Evolutionary conservation across 2,888 invertebrate species (phyloP).

Genomic region (Lamellibrachia satsuma): DNA sequence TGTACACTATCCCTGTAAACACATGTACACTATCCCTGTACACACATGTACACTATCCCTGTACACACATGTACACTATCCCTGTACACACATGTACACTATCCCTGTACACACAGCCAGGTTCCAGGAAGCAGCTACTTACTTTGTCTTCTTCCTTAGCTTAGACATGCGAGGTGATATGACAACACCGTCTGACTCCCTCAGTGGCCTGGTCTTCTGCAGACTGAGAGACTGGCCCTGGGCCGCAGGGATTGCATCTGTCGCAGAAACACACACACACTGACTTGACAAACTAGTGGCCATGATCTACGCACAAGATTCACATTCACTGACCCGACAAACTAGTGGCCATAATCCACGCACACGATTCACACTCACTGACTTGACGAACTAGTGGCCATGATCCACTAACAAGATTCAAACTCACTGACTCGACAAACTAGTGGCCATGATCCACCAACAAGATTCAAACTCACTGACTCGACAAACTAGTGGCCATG

Average conservation of each 20-base stretch:
- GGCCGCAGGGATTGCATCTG: constrained; percentile 55
- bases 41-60: not conserved
- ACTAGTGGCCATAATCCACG: no score
- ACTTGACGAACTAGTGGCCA: no score
- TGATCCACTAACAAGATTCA: no score
- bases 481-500: no score
- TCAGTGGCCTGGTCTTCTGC: constrained; percentile 51
- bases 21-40: not conserved
- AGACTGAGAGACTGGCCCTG: constrained; percentile 52
- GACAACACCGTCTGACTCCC: constrained; percentile 59
- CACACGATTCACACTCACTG: no score
- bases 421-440: no score
- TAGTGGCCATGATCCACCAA: no score
- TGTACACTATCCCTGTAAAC: not conserved
- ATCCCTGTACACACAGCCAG: not conserved
- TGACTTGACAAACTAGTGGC: not conserved
- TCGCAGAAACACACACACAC: not conserved
- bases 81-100: not conserved
- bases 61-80: not conserved
- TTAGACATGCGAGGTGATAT: constrained; percentile 74
- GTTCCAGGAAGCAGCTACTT: constrained; percentile 31
- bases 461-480: no score
- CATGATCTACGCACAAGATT: no score
- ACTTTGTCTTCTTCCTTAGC: constrained; percentile 52
- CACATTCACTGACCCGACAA: no score